Percentiles rank a stretch among this genome's conserved stretches.
Evolutionary conservation across 1,140 invertebrate species (phyloP).

Genomic region (Drosophila repletoides): DNA sequence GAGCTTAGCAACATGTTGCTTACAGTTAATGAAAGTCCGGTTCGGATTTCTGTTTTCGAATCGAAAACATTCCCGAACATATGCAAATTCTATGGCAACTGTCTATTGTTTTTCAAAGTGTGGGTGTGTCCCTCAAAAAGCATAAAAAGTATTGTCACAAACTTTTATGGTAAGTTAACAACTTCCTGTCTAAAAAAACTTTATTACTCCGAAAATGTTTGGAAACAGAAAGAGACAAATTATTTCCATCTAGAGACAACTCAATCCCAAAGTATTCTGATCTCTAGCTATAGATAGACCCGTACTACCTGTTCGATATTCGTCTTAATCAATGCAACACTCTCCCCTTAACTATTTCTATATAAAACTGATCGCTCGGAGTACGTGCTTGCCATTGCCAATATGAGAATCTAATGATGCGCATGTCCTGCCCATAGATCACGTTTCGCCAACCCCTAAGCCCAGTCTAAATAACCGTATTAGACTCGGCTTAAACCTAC

Average conservation of each 20-base stretch:
- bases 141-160: conserved; percentile 9
- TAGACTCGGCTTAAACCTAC: neutral
- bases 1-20: conserved; percentile 9
- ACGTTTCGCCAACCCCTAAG: conserved; percentile 25
- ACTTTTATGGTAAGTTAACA: conserved; percentile 23
- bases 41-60: neutral
- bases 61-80: conserved; percentile 16
- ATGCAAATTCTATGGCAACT: conserved; percentile 34
- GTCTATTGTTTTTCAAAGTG: conserved; percentile 8
- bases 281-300: conserved; percentile 32
- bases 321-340: conserved; percentile 7
- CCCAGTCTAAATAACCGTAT: conserved; percentile 10
- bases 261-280: conserved; percentile 6
- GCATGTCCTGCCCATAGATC: conserved; percentile 32
- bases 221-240: too few species aligned
- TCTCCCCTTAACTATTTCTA: conserved; percentile 5
- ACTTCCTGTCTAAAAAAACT: conserved; percentile 21
- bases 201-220: too few species aligned
- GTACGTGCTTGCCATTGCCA: conserved; percentile 44
- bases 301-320: neutral
- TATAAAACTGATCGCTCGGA: conserved; percentile 4
- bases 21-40: conserved; percentile 3
- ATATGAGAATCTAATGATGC: conserved; percentile 40
- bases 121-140: conserved; percentile 26
- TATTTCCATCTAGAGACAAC: too few species aligned